Percentiles rank a stretch among this genome's conserved stretches.
These are phyloP conservation scores for Clupea harengus DNA, from an alignment of 2,113 vertebrate species.

Conservation along the genomic window DNA sequence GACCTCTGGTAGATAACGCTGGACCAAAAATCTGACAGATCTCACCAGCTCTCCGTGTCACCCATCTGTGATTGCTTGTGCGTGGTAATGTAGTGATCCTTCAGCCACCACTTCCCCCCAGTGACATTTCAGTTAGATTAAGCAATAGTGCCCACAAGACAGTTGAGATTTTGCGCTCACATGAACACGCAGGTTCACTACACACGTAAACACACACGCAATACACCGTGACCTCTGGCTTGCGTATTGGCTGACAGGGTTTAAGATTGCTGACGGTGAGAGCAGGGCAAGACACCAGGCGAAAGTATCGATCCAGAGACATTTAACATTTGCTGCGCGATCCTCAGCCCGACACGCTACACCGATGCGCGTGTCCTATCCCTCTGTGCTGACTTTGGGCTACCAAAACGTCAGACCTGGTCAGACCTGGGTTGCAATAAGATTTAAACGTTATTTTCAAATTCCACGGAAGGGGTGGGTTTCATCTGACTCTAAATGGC, in stretches of 20 bases:
- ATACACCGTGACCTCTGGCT: constrained; percentile 14
- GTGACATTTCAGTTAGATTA: constrained; percentile 10
- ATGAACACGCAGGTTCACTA: background rate
- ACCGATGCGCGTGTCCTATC: background rate
- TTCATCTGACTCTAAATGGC: constrained; percentile 42
- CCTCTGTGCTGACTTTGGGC: background rate
- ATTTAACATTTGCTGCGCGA: constrained; percentile 62
- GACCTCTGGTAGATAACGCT: background rate
- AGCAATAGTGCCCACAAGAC: background rate
- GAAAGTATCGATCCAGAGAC: constrained; percentile 59
- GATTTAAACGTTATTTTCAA: background rate
- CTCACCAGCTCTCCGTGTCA: background rate
- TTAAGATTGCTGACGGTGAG: background rate
- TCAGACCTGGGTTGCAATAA: background rate
- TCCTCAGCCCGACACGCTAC: background rate
- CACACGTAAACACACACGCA: background rate
- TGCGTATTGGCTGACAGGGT: background rate
- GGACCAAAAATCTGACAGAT: background rate
- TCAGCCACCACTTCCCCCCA: background rate
- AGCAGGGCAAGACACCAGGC: constrained; percentile 20
- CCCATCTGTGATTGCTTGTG: background rate
- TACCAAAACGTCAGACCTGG: background rate
- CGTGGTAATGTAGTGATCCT: background rate
- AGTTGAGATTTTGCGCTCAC: background rate
- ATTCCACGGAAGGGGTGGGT: background rate